Evolutionary conservation across 2,888 invertebrate species (phyloP), one percentile per base, ranked within the genome.

Genomic region (Cerceris ruficornis): DNA sequence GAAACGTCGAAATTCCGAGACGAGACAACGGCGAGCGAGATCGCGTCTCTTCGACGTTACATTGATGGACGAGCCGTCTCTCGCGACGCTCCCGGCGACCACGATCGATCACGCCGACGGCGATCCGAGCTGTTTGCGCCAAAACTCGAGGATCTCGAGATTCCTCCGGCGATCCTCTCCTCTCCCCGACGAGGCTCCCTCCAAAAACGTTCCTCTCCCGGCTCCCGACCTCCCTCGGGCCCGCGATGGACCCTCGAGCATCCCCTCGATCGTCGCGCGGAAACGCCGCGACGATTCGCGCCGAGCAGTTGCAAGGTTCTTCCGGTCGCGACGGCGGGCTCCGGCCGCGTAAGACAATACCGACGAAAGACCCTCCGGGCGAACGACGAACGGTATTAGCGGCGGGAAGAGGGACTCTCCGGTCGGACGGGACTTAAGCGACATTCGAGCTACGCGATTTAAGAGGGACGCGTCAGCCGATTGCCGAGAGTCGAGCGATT

Each of bases 361-460:
- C 67, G 14, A 41, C 57, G 62, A 55, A 17, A 13, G 41, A 4
- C 4, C 58, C 15, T 55, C 42, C 43, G 41, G 41, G 28, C 28
- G 28, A 28, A 28, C 49, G n/a, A 15, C 43, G 62, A 59, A 42
- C n/a, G 69, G 39, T 50, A 13, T 43, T 6, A 8, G 5, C 15
- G 5, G 14, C 17, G 9, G 59, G 67, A 54, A 71, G 69, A 55
- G 14, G 11, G 77, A 76, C 58, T 77, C 86, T 88, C 84, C 28
- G 28, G 88, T 89, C 88, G 85, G 87, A 86, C 83, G 74, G 83
- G 87, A 85, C 86, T 88, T 87, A 83, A 69, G 82, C 83, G 88
- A 87, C 83, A 89, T 88, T 87, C 88, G 89, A 89, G 89, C 85
- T 74, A 62, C 72, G 71, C 84, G 75, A 85, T 81, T 75, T 82